phyloP scores from a whole-genome alignment of 53 echinoderm and acorn worm genomes.

The Stichopus horrens region DNA sequence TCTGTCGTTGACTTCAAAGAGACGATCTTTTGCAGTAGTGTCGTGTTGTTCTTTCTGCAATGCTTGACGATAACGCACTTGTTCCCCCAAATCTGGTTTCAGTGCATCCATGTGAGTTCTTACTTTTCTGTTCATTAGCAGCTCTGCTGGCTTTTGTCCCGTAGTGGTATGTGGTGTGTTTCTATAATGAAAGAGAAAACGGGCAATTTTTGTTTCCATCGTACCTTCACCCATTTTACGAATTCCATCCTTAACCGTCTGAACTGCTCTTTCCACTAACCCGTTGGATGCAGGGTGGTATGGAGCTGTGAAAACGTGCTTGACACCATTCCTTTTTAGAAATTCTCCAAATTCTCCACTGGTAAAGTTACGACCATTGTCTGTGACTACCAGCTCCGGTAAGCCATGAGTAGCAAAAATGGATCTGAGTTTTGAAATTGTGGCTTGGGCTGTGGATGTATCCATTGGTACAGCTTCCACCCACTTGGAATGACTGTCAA shows the following conservation, averaged over 20 bases:
- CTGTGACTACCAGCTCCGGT: conserved; percentile 51
- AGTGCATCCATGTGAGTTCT: conserved; percentile 48
- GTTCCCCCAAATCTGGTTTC: conserved; percentile 36
- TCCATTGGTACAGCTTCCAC: conserved; percentile 51
- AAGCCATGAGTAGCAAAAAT: conserved; percentile 49
- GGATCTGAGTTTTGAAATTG: conserved; percentile 1
- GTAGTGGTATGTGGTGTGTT: conserved; percentile 59
- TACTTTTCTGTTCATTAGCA: conserved; percentile 47
- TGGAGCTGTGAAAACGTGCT: conserved; percentile 44
- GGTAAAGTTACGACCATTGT: conserved; percentile 48
- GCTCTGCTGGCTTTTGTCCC: conserved; percentile 40
- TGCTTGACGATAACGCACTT: conserved; percentile 13
- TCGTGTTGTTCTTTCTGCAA: conserved; percentile 21
- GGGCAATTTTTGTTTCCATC: conserved; percentile 40
- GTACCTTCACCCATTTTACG: conserved; percentile 37
- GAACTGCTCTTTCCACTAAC: conserved; percentile 52
- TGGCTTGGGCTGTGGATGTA: conserved; percentile 35
- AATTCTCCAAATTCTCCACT: conserved; percentile 31
- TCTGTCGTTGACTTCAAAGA: background rate
- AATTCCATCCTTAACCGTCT: conserved; percentile 45
- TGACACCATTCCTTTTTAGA: conserved; percentile 12
- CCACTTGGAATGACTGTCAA: conserved; percentile 58
- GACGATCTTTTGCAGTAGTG: conserved; percentile 24
- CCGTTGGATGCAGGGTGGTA: conserved; percentile 49
- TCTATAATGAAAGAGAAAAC: conserved; percentile 52